Conservation (phyloP, 2,113 vertebrate species). For the Actenoides lindsayi region DNA sequence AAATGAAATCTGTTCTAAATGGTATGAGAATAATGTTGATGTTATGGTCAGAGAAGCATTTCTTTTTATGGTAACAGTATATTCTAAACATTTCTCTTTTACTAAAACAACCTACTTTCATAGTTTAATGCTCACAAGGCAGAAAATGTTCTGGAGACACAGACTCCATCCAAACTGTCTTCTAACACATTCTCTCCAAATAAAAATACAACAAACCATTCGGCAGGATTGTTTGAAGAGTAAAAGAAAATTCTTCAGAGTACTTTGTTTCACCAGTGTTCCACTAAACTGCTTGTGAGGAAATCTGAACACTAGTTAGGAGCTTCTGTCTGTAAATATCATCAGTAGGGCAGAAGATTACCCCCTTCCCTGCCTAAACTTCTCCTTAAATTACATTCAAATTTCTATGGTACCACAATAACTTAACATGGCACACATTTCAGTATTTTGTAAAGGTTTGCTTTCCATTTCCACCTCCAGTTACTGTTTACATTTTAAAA, state of each 20-base stretch:
- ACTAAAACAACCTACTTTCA: not conserved
- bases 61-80: constrained; percentile 1
- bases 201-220: constrained; percentile 5
- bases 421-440: constrained; percentile 62
- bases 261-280: constrained; percentile 6
- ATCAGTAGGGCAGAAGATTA: constrained; percentile 14
- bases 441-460: constrained; percentile 48
- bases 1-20: constrained; percentile 25
- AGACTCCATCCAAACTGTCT: not conserved
- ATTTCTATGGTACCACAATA: constrained; percentile 72
- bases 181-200: not conserved
- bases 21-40: not conserved
- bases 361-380: constrained; percentile 1
- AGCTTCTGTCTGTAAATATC: constrained; percentile 58
- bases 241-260: constrained; percentile 25
- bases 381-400: constrained; percentile 70
- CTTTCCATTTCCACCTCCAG: constrained; percentile 48
- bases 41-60: not conserved
- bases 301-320: constrained; percentile 49
- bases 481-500: constrained; percentile 69
- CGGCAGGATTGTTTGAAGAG: not conserved
- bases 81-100: constrained; percentile 17
- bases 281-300: not conserved
- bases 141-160: not conserved
- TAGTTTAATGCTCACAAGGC: not conserved